Conservation (phyloP, 2,797 vertebrate species). For the Malacoraja senta region DNA sequence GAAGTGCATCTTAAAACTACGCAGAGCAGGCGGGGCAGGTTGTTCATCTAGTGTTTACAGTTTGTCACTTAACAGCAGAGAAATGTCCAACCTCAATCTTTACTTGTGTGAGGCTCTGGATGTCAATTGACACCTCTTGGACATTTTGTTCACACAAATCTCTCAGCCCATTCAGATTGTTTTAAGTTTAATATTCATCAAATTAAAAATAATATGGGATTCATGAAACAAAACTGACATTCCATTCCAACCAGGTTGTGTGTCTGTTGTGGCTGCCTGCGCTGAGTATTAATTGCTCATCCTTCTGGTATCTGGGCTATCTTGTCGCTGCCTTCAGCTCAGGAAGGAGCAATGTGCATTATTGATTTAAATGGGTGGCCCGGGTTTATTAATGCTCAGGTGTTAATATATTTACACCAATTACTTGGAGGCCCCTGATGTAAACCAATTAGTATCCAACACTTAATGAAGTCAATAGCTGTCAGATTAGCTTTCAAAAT, state of each 20-base stretch:
- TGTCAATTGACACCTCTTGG: constrained; percentile 10
- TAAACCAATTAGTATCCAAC: constrained; percentile 88
- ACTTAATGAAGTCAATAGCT: constrained; percentile 95
- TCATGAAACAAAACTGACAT: constrained; percentile 44
- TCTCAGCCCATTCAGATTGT: not conserved
- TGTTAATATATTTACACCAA: constrained; percentile 96
- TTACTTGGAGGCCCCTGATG: constrained; percentile 86
- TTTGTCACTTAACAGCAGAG: not conserved
- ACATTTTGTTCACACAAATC: not conserved
- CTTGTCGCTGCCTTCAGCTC: constrained; percentile 53
- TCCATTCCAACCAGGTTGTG: constrained; percentile 48
- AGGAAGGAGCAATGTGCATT: constrained; percentile 55
- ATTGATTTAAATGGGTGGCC: constrained; percentile 61
- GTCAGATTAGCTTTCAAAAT: constrained; percentile 86
- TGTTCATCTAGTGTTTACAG: not conserved
- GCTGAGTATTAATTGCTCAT: constrained; percentile 58
- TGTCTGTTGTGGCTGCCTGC: constrained; percentile 52
- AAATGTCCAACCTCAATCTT: constrained; percentile 30
- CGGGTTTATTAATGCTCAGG: constrained; percentile 72
- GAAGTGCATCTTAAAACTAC: not conserved
- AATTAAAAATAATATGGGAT: constrained; percentile 44
- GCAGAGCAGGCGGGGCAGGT: not conserved
- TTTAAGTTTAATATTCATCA: constrained; percentile 44
- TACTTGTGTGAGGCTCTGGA: not conserved
- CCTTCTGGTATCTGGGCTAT: constrained; percentile 54